phyloP scores from a whole-genome alignment of 2,888 invertebrate species.

The Taphrorychus bicolor region DNA sequence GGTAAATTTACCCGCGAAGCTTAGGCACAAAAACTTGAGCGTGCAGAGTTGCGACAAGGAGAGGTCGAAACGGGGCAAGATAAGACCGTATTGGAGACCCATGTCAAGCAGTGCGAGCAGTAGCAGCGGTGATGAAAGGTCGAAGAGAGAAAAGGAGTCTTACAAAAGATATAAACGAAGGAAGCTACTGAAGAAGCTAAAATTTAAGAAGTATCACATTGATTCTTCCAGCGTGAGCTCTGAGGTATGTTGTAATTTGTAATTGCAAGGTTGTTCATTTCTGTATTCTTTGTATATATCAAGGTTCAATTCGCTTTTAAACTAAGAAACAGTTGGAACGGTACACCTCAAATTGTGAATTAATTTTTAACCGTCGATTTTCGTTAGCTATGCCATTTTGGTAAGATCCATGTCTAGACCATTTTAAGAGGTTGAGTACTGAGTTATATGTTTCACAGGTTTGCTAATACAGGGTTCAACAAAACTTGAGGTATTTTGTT shows the following conservation, averaged over 20 bases:
- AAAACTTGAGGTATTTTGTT: too few species aligned
- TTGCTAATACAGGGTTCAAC: too few species aligned
- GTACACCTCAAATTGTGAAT: too few species aligned
- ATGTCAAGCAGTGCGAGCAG: conserved; percentile 17
- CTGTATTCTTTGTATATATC: too few species aligned
- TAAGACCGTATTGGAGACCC: conserved; percentile 15
- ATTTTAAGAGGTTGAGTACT: too few species aligned
- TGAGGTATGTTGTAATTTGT: neutral
- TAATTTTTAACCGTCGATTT: too few species aligned
- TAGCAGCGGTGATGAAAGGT: conserved; percentile 8
- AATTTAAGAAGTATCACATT: neutral
- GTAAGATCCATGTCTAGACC: too few species aligned
- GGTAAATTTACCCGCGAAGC: conserved; percentile 37
- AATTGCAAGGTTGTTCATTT: neutral
- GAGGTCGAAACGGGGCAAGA: conserved; percentile 19
- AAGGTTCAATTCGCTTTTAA: too few species aligned
- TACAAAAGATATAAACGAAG: conserved; percentile 30
- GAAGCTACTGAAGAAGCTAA: conserved; percentile 28
- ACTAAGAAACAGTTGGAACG: too few species aligned
- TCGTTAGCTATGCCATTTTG: too few species aligned
- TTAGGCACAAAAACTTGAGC: conserved; percentile 32
- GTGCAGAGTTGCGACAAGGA: conserved; percentile 17
- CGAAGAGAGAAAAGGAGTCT: conserved; percentile 21
- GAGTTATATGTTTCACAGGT: too few species aligned
- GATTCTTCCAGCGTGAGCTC: conserved; percentile 2